Base-by-base conservation (phyloP, 2,797 vertebrate genomes). In the Lutjanus campechanus region DNA sequence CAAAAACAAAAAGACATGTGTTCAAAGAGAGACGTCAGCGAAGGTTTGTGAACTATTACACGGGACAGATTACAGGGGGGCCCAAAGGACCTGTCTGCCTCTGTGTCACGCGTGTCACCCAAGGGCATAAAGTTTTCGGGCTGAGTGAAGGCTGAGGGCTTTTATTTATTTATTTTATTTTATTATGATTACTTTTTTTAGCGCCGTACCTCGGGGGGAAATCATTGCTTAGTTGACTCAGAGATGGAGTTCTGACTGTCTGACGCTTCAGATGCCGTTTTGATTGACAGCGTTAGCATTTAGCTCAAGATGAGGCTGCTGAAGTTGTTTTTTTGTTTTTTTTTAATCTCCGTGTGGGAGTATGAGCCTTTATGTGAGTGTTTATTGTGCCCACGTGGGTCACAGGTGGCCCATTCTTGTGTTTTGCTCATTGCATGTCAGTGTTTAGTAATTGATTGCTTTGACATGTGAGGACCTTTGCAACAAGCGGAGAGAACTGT, bases 381-480 rank as follows among this genome's bases (percentile, higher is more conserved):
- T 56, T 81, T 15, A 44, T 77, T 82, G 76, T 61, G 22, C 64
- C 59, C 22, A 64, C 49, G 8, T 6, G 8, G 66, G 76, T 85
- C 76, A 80, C 77, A 77, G 77, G 80, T 84, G 70, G 67, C 71
- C 47, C 16, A 51, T 76, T 59, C 83, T 80, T 81, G 69, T 69
- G 74, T 80, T 89, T 77, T 76, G 54, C 83, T 90, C 81, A 77
- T 86, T 85, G 77, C 84, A 83, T 81, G 71, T 66, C 85, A 87
- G 67, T 87, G 85, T 84, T 89, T 77, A 72, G 84, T 89, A 93
- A 90, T 88, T 92, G 92, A 93, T 90, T 90, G 83, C 84, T 85
- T 79, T 86, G 88, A 93, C 89, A 88, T 69, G 75, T 71, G 84
- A 84, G 71, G 77, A 89, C 88, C 74, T 83, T 79, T 19, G 85